Evolutionary conservation across 1,140 invertebrate genomes (phyloP).

Genomic region (Megathymus violae): DNA sequence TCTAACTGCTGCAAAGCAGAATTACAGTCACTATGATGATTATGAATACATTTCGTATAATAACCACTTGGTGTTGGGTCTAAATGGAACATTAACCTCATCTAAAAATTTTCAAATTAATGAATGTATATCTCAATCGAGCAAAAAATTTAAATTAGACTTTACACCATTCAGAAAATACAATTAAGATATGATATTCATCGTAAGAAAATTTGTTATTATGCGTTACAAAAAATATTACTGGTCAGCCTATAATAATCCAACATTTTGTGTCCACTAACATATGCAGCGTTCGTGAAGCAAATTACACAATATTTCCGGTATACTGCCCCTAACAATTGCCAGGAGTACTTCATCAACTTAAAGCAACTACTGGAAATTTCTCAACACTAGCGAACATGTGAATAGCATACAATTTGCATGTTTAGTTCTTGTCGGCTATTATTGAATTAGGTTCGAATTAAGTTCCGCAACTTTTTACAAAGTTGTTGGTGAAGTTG

Average conservation of each 20-base stretch:
- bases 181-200: no score
- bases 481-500: slow-evolving; percentile 9
- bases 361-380: slow-evolving; percentile 31
- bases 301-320: slow-evolving; percentile 45
- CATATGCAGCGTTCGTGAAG: slow-evolving; percentile 39
- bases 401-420: slow-evolving; percentile 38
- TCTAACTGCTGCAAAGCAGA: no score
- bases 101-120: no score
- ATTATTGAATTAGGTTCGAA: slow-evolving; percentile 35
- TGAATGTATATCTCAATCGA: no score
- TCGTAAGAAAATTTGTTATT: slow-evolving; percentile 1
- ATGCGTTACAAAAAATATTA: slow-evolving; percentile 25
- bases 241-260: slow-evolving; percentile 33
- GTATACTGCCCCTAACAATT: slow-evolving; percentile 45
- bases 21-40: no score
- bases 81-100: no score
- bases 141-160: no score
- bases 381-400: slow-evolving; percentile 32
- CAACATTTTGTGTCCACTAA: slow-evolving; percentile 34
- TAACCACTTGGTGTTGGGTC: no score
- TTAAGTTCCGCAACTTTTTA: slow-evolving; percentile 14
- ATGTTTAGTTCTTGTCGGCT: slow-evolving; percentile 31
- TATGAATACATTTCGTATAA: no score
- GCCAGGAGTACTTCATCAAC: slow-evolving; percentile 40
- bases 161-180: no score